Evolutionary conservation across 2,113 vertebrate genomes (phyloP), one percentile per base, ranked within the genome.

Genomic region (Paratilapia polleni): DNA sequence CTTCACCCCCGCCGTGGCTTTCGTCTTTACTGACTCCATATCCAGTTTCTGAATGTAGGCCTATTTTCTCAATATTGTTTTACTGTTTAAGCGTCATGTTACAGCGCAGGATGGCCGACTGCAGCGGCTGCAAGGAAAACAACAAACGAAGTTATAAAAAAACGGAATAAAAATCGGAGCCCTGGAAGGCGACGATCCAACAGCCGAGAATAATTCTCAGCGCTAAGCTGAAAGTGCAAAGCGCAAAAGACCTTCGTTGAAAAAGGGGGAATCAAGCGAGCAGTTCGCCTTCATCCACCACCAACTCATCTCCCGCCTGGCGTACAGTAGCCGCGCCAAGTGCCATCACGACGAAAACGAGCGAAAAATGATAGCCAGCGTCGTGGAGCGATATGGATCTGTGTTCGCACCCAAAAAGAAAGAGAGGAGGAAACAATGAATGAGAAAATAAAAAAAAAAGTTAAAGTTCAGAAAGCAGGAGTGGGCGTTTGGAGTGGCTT

Each of bases 11-110:
- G 97, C 96, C 94, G 97, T 95, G 77, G 98, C 97, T 96, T 96
- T 97, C 95, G 96, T 96, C 96, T 97, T 99, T 92, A 97, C 95
- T 2, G 97, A 96, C 95, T 98, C 97, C 98, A 99, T 99, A 93
- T 96, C 95, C 96, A 92, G 88, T 91, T 93, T 91, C 43, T 94
- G 89, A 94, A 92, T 77, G 36, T 81, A 63, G 87, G 82, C 85
- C 91, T 86, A 1, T 88, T 94, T 82, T 83, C 26, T 93, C 24
- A 59, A 22, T 31, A 47, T 13, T 85, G 20, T 86, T 62, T 95
- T 85, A 95, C 79, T 87, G 94, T 93, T 94, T 94, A 88, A 68
- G 89, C 84, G 85, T 93, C 93, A 95, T 93, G 81, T 95, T 54
- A 94, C 95, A 96, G 95, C 89, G 91, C 94, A 94, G 91, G 81